Base-by-base conservation (phyloP, 1,140 invertebrate species). In the Branchinecta lynchi region DNA sequence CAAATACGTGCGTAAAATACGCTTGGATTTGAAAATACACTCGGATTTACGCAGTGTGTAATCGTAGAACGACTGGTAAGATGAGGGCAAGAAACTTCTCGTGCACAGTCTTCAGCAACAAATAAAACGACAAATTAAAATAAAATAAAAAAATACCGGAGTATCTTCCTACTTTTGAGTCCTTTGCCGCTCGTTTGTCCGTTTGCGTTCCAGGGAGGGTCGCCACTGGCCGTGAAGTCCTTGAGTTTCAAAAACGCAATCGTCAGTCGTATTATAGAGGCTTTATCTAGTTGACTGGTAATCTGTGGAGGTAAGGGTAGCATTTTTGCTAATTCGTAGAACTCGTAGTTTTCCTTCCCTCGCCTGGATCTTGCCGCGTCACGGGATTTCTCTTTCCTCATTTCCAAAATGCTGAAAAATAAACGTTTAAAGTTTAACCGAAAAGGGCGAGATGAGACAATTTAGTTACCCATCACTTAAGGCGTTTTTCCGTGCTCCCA, bases 281-380 rank as follows among this genome's bases (percentile, higher is more conserved):
- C 96, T 82, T 98, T 98, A 82, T 98, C 96, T 81, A 98, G 83
- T 80, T 98, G 96, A 73, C 90, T 92, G 73, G 95, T 98, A 78
- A 98, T 98, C 75, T 94, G 94, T 5, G 90, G 88, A 0, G 95
- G 95, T 46, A 98, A 83, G 0, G 95, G 95, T 73, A 98, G 82
- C 89, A 98, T 91, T 82, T 97, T 97, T 71, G 95, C 94, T 78
- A 98, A 81, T 81, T 97, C 94, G 81, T 96, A 96, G 81, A 98
- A 98, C 81, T 98, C 95, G 78, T 90, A 96, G 82, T 98, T 98
- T 80, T 98, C 96, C 76, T 98, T 98, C 43, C 94, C 94, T 46
- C 95, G 84, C 45, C 96, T 81, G 8, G 91, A 94, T 67, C 95
- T 83, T 2, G 96, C 96, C 45, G 95, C 95, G 79, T 98, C 94